These are phyloP conservation scores for Drosophila repletoides DNA, from an alignment of 1,140 invertebrate genomes.

Conservation along the genomic window DNA sequence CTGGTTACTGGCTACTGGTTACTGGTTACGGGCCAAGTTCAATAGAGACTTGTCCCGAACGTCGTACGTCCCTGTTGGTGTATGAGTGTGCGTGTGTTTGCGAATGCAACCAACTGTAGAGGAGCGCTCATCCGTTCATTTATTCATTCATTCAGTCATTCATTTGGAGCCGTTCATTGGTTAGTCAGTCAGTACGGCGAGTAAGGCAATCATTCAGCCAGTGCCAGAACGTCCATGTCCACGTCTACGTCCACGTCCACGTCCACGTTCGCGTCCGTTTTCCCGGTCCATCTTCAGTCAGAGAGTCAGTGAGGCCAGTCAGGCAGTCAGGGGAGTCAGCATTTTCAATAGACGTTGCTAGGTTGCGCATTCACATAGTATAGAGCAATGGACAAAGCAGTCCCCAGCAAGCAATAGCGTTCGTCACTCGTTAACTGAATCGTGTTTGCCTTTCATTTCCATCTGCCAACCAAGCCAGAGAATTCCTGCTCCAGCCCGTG, in stretches of 20 bases:
- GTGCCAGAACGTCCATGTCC: conserved; percentile 36
- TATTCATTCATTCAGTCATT: conserved; percentile 81
- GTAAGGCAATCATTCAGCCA: conserved; percentile 72
- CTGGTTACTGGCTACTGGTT: too few species aligned
- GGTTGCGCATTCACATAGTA: conserved; percentile 34
- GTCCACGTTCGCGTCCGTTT: background rate
- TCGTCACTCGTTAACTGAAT: conserved; percentile 80
- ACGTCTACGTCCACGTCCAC: conserved; percentile 27
- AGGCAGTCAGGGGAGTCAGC: conserved; percentile 34
- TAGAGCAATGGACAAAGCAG: conserved; percentile 44
- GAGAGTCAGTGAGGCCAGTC: too few species aligned
- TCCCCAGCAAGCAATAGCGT: conserved; percentile 78
- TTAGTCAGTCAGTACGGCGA: conserved; percentile 74
- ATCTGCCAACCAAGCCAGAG: conserved; percentile 54
- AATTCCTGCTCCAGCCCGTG: conserved; percentile 9
- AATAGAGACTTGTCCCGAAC: conserved; percentile 47
- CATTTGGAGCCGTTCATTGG: conserved; percentile 74
- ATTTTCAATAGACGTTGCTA: conserved; percentile 62
- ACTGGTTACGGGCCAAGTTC: conserved; percentile 62
- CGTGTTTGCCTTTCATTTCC: conserved; percentile 79
- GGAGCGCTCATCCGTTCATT: conserved; percentile 76
- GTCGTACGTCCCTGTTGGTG: background rate
- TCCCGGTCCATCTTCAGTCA: conserved; percentile 8
- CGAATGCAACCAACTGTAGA: conserved; percentile 77
- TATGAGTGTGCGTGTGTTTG: conserved; percentile 58